Conservation (phyloP, 2,888 invertebrate genomes). For the Xylota segnis region DNA sequence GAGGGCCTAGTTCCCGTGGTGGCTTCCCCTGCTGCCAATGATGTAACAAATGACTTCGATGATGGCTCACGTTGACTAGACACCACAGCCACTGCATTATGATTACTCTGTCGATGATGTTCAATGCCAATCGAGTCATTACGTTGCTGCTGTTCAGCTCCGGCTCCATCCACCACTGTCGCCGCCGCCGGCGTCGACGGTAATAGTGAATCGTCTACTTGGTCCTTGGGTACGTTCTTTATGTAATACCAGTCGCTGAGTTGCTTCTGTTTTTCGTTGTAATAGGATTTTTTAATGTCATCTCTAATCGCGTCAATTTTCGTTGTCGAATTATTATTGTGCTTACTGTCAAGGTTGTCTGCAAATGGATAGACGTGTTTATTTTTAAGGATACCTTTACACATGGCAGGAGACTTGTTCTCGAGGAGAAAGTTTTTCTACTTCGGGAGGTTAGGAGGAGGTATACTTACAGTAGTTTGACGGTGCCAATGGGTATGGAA, state of each 20-base stretch:
- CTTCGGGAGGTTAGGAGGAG: neutral
- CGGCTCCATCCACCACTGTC: neutral
- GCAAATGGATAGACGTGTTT: slow-evolving; percentile 55
- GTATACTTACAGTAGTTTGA: slow-evolving; percentile 73
- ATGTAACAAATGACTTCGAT: slow-evolving; percentile 45
- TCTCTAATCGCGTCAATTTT: slow-evolving; percentile 74
- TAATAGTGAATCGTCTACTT: slow-evolving; percentile 16
- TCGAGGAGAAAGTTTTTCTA: slow-evolving; percentile 26
- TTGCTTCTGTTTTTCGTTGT: slow-evolving; percentile 78
- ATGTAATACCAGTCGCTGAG: slow-evolving; percentile 80
- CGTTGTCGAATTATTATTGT: slow-evolving; percentile 70
- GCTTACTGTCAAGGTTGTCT: slow-evolving; percentile 75
- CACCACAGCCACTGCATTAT: slow-evolving; percentile 42
- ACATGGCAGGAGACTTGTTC: slow-evolving; percentile 3
- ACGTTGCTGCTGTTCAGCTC: slow-evolving; percentile 33
- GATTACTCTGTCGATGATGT: slow-evolving; percentile 46
- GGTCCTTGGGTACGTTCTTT: slow-evolving; percentile 75
- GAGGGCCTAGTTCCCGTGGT: slow-evolving; percentile 6
- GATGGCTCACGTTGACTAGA: slow-evolving; percentile 63
- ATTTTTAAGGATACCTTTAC: slow-evolving; percentile 1
- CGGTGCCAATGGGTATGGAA: slow-evolving; percentile 70
- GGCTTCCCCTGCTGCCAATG: slow-evolving; percentile 20
- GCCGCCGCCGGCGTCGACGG: neutral
- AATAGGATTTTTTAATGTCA: slow-evolving; percentile 75
- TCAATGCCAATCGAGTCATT: slow-evolving; percentile 65